Base-by-base conservation (phyloP, 1,140 invertebrate species). In the Platorchestia sp. region DNA sequence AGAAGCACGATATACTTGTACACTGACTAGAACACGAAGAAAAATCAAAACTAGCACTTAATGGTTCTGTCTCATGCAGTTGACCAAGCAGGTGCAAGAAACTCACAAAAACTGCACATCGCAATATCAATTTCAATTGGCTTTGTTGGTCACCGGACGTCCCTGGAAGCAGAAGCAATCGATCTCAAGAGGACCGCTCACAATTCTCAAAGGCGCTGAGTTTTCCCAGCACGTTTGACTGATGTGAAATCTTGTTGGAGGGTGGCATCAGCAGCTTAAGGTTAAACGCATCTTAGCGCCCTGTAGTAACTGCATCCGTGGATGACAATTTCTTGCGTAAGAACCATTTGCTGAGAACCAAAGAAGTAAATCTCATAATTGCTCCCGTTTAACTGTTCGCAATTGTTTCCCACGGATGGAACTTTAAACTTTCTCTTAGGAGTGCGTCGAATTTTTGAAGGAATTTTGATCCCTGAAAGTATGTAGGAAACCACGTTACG, bases 301-400 rank as follows among this genome's bases (percentile, higher is more conserved):
- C 91, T 75, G 59, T 14, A 93, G 44, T 93, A 45, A 93, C 91
- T 22, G 89, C 47, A 51, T 51, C 19, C 43, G 44, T 1, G 43
- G 91, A n/a, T 27, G 44, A 44, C 91, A 93, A 93, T 93, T 93
- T 45, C 91, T 93, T 93, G 47, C 91, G 41, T 45, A 40, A 44
- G 44, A 44, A 47, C 45, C 44, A 45, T 93, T 93, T 27, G 91
- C 45, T 47, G 40, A 40, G 43, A 45, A 47, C 36, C 45, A 44
- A 7, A 93, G 91, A 45, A 45, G 87, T 90, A 90, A 44, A 93
- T 93, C 91, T 93, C 91, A 45, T 93, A 93, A 93, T 93, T 93
- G 91, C 91, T 93, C 43, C 91, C 14, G 91, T 93, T 44, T 93
- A 40, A 40, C 44, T 93, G 43, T 44, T 41, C n/a, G 36, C 41